These are phyloP conservation scores for Holothuria scabra DNA, from an alignment of 53 echinoderm and acorn worm genomes.

Conservation along the genomic window DNA sequence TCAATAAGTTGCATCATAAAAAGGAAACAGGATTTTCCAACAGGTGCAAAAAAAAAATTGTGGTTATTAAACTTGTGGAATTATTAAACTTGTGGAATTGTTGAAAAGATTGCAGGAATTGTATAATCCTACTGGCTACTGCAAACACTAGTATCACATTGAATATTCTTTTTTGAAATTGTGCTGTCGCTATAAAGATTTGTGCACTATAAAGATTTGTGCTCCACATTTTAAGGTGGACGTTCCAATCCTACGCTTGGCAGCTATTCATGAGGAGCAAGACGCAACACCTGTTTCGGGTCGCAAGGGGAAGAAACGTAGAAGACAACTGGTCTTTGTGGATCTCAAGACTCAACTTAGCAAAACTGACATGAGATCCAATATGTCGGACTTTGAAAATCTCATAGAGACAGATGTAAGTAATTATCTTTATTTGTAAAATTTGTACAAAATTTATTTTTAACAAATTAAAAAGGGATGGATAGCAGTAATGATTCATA, in stretches of 20 bases:
- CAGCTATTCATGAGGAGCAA: conserved; percentile 52
- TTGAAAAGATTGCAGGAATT: no score
- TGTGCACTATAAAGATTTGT: no score
- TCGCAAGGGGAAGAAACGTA: conserved; percentile 45
- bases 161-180: no score
- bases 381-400: conserved; percentile 58
- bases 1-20: no score
- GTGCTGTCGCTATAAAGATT: no score
- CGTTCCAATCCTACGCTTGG: conserved; percentile 61
- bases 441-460: background rate
- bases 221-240: conserved; percentile 38
- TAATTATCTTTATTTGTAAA: no score
- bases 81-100: no score
- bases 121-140: no score
- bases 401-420: conserved; percentile 35
- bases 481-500: background rate
- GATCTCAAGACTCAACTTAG: conserved; percentile 66
- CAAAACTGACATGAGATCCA: conserved; percentile 69
- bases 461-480: background rate
- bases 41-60: no score
- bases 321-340: conserved; percentile 72
- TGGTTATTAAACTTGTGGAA: no score
- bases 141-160: no score
- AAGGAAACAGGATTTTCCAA: no score
- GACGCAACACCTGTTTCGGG: conserved; percentile 19